Base-by-base conservation (phyloP, 2,888 invertebrate species). In the Stegophylla sp. region DNA sequence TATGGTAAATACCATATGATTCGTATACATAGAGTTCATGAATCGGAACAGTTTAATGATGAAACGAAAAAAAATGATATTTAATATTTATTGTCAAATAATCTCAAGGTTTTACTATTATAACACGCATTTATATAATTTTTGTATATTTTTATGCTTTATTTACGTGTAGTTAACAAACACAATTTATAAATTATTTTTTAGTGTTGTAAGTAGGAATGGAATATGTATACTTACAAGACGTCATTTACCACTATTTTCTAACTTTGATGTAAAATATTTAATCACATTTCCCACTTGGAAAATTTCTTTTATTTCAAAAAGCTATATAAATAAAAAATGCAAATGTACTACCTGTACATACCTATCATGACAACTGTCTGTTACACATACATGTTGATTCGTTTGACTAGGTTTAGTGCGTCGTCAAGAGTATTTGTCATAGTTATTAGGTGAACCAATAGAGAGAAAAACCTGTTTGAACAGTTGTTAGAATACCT, bases 11-110 rank as follows among this genome's bases (percentile, higher is more conserved):
- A 34, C 63, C 4, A 34, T 61, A 64, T 15, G 48, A 63, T 64
- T 48, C 20, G 2, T 23, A 45, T 41, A 43, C 23, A 26, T 9
- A 41, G 59, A 59, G 45, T 77, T 67, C 59, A 34, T 77, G 67
- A 77, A 77, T 77, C 63, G 77, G 67, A 77, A 77, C 67, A 77
- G 43, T 28, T 48, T 69, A 48, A 77, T 69, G 45, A 59, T 26
- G 15, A 59, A 76, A 66, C 28, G 13, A 28, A 41, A 76, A 72
- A 43, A 59, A 76, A 53, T 26, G 45, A n/a, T n/a, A n/a, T n/a
- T n/a, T n/a, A 7, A 77, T 77, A 28, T 67, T 59, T 67, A 48
- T 77, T 34, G 59, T 66, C 43, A 66, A 76, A 76, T 53, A 43
- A 66, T 53, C 17, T 76, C 75, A 76, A 76, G 66, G 64, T 53